Evolutionary conservation across 2,888 invertebrate species (phyloP).

Genomic region (Neocrepidodera transversa): DNA sequence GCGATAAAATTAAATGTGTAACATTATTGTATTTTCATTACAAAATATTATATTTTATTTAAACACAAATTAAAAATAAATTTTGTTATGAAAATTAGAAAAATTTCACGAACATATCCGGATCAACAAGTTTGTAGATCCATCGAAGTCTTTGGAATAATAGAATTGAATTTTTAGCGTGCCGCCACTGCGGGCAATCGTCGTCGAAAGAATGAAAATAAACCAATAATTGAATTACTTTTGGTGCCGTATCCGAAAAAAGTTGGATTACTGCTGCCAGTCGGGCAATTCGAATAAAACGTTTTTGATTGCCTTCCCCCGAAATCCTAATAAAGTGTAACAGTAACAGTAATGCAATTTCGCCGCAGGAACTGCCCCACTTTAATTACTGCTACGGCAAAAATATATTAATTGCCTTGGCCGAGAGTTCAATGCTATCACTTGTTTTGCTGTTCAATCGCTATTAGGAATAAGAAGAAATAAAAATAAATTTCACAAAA

Average conservation of each 20-base stretch:
- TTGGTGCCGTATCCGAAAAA: constrained; percentile 12
- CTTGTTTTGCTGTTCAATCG: too few relatives aligned
- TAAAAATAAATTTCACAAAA: too few relatives aligned
- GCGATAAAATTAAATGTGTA: too few relatives aligned
- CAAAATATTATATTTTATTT: too few relatives aligned
- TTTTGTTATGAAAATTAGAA: too few relatives aligned
- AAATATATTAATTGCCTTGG: constrained; percentile 48
- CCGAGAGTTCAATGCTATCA: constrained; percentile 42
- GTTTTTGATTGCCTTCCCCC: constrained; percentile 46
- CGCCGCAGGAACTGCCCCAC: constrained; percentile 41
- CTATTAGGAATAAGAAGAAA: too few relatives aligned
- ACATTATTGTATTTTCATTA: too few relatives aligned
- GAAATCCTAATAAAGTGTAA: constrained; percentile 48
- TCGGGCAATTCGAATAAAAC: constrained; percentile 46
- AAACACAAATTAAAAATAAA: too few relatives aligned
- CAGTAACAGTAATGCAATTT: constrained; percentile 48
- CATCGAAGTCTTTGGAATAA: too few relatives aligned
- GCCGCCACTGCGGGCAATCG: not conserved
- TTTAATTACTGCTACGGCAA: constrained; percentile 38
- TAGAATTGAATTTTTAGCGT: too few relatives aligned
- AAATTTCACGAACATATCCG: too few relatives aligned
- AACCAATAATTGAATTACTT: constrained; percentile 27
- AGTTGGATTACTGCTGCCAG: constrained; percentile 32
- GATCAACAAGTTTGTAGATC: too few relatives aligned
- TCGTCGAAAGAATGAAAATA: constrained; percentile 18